Base-by-base conservation (phyloP, 2,113 vertebrate genomes). In the Aegypius monachus region DNA sequence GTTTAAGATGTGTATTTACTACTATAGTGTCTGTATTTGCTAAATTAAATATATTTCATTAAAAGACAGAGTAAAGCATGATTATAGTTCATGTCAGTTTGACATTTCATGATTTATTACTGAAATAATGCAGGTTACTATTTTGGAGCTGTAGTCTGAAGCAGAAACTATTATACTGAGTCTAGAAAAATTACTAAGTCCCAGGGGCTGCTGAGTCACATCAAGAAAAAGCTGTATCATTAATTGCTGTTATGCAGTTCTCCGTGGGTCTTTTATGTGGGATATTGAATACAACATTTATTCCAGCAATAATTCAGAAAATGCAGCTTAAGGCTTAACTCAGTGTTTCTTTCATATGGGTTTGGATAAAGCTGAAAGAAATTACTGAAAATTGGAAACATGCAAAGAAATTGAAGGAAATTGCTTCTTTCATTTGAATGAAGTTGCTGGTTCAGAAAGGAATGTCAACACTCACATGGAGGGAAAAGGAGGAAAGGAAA, bases 41-140 rank as follows among this genome's bases (percentile, higher is more conserved):
- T 88, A 77, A 68, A 43, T 74, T 13, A 85, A 87, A 23, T 68
- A 17, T 15, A 13, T 81, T 82, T 81, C 1, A 6, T 79, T 91
- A 82, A 88, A 91, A 92, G 91, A 72, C 62, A 81, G 70, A 86
- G 32, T 63, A 72, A 96, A 90, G 48, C 59, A 56, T 73, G 8
- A 52, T 75, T 67, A 16, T 43, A 88, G n/a, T 90, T 95, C 74
- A 66, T 85, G 26, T 79, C 25, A 86, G 26, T 67, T 86, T 87
- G 91, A 95, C 61, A 83, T 81, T 77, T 83, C 81, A 6, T 16
- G 36, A 91, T 96, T 97, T 93, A 53, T 73, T 95, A 40, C 56
- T 88, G 91, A 96, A 87, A 78, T 95, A 95, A 93, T 87, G 38
- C 52, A 88, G 63, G 81, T 86, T 81, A 85, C 72, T 84, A 5